Base-by-base conservation (phyloP, 2,888 invertebrate species). In the Abrostola tripartita region DNA sequence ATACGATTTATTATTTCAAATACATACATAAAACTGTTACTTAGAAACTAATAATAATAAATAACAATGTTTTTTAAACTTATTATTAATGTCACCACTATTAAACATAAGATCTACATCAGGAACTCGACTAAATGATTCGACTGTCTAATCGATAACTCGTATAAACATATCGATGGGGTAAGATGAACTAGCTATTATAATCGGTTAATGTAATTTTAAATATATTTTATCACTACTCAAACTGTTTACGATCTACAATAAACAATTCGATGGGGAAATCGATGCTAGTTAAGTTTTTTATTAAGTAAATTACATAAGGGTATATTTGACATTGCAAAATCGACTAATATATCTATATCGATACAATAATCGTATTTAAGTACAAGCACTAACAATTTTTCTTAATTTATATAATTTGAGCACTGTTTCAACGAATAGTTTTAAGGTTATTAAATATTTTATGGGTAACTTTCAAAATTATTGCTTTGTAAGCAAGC, bases 1-100 rank as follows among this genome's bases (percentile, higher is more conserved):
- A 88, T 85, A 84, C 74, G 65, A 84, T 93, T 92, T 92, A 92
- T 92, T 92, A 79, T 81, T 72, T 78, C 68, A 81, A 84, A 81
- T 79, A 83, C 68, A 79, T 85, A 91, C 84, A 86, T 78, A 80
- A 78, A 79, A 68, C 55, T 70, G 59, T 65, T 67, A 67, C 78
- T 80, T 81, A 81, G 47, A 64, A 74, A 65, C 77, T 80, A 79
- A 57, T 37, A 68, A 66, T 78, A 68, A 73, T 78, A 72, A 79
- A 71, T 78, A 74, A 80, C 76, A 78, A 65, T 72, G 64, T 66
- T 71, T 73, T 65, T 63, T 37, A 61, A 66, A 67, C 76, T 76
- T 74, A 76, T 56, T 71, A 58, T 68, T 68, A 71, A 73, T 70
- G 75, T 81, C 65, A 73, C 62, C 63, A 61, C 47, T 70, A 65